phyloP scores from a whole-genome alignment of 2,888 invertebrate genomes.

The Sphaerophoria taeniata region DNA sequence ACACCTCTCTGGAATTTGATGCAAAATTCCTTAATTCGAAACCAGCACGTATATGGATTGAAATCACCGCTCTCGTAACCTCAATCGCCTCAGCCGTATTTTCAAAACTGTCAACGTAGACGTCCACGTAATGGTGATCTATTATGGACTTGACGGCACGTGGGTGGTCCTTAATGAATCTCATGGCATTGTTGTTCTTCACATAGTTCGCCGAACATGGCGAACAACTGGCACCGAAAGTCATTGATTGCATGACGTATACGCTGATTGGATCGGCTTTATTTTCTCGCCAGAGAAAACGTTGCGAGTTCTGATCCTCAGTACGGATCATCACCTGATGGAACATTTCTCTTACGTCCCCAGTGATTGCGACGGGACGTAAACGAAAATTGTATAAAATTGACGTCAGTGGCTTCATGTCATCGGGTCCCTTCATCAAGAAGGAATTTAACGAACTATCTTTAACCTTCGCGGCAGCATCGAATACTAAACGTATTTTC shows the following conservation, averaged over 20 bases:
- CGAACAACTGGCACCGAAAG: conserved; percentile 50
- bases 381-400: conserved; percentile 63
- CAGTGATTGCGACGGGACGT: conserved; percentile 50
- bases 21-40: conserved; percentile 36
- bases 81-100: conserved; percentile 61
- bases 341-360: conserved; percentile 70
- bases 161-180: conserved; percentile 42
- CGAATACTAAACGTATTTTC: conserved; percentile 63
- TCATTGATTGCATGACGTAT: conserved; percentile 70
- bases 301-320: conserved; percentile 39
- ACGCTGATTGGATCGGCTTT: conserved; percentile 25
- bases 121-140: conserved; percentile 60
- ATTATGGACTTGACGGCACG: conserved; percentile 53
- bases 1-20: background rate
- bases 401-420: conserved; percentile 49
- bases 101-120: conserved; percentile 33
- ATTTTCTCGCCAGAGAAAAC: conserved; percentile 55
- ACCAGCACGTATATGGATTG: conserved; percentile 16
- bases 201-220: conserved; percentile 59
- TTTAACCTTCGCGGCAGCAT: conserved; percentile 63
- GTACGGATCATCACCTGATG: conserved; percentile 58
- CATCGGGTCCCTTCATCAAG: conserved; percentile 66
- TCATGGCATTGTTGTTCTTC: conserved; percentile 48
- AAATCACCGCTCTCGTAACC: conserved; percentile 24
- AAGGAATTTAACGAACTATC: conserved; percentile 58